A percentile compares a stretch with the other conserved stretches of the same genome.
Conservation (phyloP, 2,113 vertebrate genomes). For the Centrocercus urophasianus region DNA sequence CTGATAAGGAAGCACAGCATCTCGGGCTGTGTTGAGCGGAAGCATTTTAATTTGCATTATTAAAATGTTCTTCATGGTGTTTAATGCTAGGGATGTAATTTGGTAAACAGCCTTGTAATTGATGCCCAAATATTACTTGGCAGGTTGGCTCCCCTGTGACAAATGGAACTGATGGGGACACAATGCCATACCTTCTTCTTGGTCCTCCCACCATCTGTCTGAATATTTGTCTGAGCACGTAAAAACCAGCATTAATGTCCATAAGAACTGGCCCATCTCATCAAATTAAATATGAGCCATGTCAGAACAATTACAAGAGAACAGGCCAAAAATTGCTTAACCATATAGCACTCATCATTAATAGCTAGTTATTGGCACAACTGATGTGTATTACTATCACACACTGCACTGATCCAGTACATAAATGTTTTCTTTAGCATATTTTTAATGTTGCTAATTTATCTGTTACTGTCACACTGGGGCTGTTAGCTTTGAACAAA, state of each 20-base stretch:
- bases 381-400: constrained; percentile 54
- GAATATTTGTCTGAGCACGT: constrained; percentile 59
- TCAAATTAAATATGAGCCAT: constrained; percentile 72
- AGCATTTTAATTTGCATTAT: neutral
- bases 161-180: constrained; percentile 7
- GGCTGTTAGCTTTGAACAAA: constrained; percentile 80
- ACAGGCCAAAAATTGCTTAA: constrained; percentile 49
- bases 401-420: constrained; percentile 60
- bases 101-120: constrained; percentile 63
- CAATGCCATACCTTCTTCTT: constrained; percentile 22
- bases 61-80: neutral
- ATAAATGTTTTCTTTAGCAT: constrained; percentile 79
- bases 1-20: neutral
- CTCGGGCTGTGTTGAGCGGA: neutral
- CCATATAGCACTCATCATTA: constrained; percentile 69
- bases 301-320: constrained; percentile 62
- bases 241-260: constrained; percentile 57
- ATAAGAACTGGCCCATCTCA: constrained; percentile 63
- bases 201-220: constrained; percentile 71
- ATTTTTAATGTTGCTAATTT: constrained; percentile 82
- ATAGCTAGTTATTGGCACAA: constrained; percentile 63
- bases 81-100: neutral
- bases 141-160: constrained; percentile 30
- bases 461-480: constrained; percentile 78
- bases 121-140: constrained; percentile 51